Base-by-base conservation (phyloP, 2,888 invertebrate species). In the Odontocerum albicorne region DNA sequence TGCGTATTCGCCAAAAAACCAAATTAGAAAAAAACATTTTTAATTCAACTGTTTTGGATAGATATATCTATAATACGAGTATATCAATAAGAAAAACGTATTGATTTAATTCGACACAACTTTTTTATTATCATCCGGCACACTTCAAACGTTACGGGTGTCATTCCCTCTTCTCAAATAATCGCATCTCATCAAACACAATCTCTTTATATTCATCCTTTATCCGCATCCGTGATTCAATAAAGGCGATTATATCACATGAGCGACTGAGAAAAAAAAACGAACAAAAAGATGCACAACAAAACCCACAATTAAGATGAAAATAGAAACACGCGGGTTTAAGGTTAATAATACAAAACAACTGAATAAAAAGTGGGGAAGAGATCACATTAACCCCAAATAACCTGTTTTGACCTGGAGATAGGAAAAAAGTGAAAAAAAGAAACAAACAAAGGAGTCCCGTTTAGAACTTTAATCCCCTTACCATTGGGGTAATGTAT, bases 281-380 rank as follows among this genome's bases (percentile, higher is more conserved):
- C 38, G 16, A 6, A 49, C 19, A 42, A 54, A 54, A 54, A 33
- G 35, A 54, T 16, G 33, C 12, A 15, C 16, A 33, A 46, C 43
- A 49, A 55, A 55, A 55, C 49, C 38, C 27, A 49, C 55, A 55
- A 55, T 55, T 55, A 55, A 36, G 44, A 22, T 42, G 15, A 55
- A 55, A 55, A 49, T 42, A 43, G 36, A 38, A 52, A 35, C 54
- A 19, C 47, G 42, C 16, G 20, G 49, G 32, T 13, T 42, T 43
- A 36, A 49, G 54, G 54, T 54, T 55, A 55, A 49, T 51, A 35
- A 33, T 44, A 44, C 35, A 51, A 51, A 51, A 36, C 22, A 45
- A 32, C 32, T 43, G 47, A 10, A 15, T 22, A 49, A 49, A 49
- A 36, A 21, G 42, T 55, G 33, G 20, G 45, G 35, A 50, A n/a